Evolutionary conservation across 1,140 invertebrate genomes (phyloP), one percentile per base, ranked within the genome.

Genomic region (Cotesia glomerata): DNA sequence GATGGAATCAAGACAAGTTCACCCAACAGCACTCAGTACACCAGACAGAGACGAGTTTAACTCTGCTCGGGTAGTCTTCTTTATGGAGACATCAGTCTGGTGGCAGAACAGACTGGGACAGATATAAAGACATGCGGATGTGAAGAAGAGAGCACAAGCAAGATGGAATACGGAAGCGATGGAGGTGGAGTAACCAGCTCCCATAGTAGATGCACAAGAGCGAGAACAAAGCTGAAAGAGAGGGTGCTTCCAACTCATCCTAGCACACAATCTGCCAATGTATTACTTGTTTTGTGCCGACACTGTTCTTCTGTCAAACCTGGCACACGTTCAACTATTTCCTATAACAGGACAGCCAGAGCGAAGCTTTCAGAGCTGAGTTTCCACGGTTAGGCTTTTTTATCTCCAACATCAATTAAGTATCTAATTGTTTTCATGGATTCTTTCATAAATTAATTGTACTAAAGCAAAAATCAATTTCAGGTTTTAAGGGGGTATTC

Each of bases 261-360:
- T 59, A 36, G 18, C 67, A 13, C 39, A 26, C 67, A 69, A 61
- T 39, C n/a, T 62, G 18, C 58, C 61, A 45, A 34, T 26, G 56
- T 61, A 35, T 62, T 61, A 45, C 56, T 69, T 36, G 52, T 62
- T 59, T 62, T 62, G 35, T 62, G 11, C 59, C 34, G 32, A 62
- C 59, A 35, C 59, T 62, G 18, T 58, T 58, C 56, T 58, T 26
- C 16, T 58, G 56, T 58, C 18, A 13, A 35, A n/a, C 35, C 59
- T 62, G 59, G 59, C 59, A 62, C 34, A 62, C 59, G 59, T 62
- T 62, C 35, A 62, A 62, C 35, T 62, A 8, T 13, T 5, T n/a
- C 26, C 26, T 26, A 26, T 26, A 26, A 26, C 26, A 26, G 26
- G 1, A 26, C 1, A 26, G 8, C 2, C 59, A 35, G 11, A 35